These are phyloP conservation scores for Siniperca scherzeri DNA, from an alignment of 2,797 vertebrate genomes.

Conservation along the genomic window DNA sequence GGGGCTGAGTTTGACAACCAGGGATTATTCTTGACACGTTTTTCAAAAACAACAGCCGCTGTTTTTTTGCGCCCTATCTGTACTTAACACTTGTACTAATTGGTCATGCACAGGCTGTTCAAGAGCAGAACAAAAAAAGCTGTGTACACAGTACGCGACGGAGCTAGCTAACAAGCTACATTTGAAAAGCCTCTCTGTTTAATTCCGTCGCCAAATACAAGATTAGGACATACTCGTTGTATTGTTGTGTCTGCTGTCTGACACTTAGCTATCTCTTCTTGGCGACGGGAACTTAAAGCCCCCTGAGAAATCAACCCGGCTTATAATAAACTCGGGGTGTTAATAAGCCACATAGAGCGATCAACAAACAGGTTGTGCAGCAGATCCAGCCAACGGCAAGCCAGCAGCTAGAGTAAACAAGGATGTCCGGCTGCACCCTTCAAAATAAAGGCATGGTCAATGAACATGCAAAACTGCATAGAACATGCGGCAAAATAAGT, in stretches of 20 bases:
- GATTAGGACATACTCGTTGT: slow-evolving; percentile 18
- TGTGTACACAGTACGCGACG: slow-evolving; percentile 55
- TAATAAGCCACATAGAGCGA: slow-evolving; percentile 59
- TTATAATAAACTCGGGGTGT: slow-evolving; percentile 51
- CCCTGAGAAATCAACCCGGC: slow-evolving; percentile 35
- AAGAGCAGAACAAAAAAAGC: slow-evolving; percentile 58
- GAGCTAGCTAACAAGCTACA: slow-evolving; percentile 75
- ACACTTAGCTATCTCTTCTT: background rate
- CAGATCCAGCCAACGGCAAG: slow-evolving; percentile 36
- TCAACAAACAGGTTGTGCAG: slow-evolving; percentile 63
- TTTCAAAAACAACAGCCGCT: slow-evolving; percentile 9
- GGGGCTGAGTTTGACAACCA: slow-evolving; percentile 67
- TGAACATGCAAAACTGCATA: background rate
- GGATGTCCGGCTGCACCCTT: slow-evolving; percentile 70
- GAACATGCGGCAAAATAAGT: background rate
- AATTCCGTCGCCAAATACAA: slow-evolving; percentile 12
- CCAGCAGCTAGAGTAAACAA: slow-evolving; percentile 46
- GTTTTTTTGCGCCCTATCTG: slow-evolving; percentile 14
- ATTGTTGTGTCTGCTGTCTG: slow-evolving; percentile 2
- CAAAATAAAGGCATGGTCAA: slow-evolving; percentile 60
- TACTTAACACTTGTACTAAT: slow-evolving; percentile 18
- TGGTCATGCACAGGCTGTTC: slow-evolving; percentile 53
- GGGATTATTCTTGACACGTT: slow-evolving; percentile 50
- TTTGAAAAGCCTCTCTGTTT: slow-evolving; percentile 51
- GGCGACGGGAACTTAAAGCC: slow-evolving; percentile 6